Evolutionary conservation across 2,888 invertebrate species (phyloP), one percentile per base, ranked within the genome.

Genomic region (Rhagophthalmus giganteus): DNA sequence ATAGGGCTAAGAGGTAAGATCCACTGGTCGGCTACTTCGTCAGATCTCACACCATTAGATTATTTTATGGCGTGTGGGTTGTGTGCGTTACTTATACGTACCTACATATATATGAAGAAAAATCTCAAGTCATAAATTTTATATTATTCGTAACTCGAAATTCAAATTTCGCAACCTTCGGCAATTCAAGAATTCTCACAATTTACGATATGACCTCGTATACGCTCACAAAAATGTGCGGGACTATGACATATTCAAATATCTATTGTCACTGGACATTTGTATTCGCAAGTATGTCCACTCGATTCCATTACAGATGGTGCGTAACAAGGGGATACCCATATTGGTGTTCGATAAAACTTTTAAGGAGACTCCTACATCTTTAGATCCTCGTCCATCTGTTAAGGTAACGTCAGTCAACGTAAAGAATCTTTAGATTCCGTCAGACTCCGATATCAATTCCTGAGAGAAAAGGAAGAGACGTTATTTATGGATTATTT

Each of bases 401-500:
- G 51, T 49, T 57, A 44, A 42, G 54, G 31, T 28, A 40, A 56
- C 49, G 50, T 56, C 49, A 49, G 40, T 52, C 52, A 49, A 41
- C 34, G 48, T 33, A 41, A 34, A 34, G 40, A 34, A 41, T 28
- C 45, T 24, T 45, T 38, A 33, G 49, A 53, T 48, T 51, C 51
- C 40, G 45, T 48, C 45, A 48, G 52, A 31, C 41, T 53, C 14
- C 14, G 54, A 48, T 48, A 39, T 44, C 50, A 44, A 47, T 50
- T 57, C 46, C 45, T 45, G 42, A 47, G 52, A 49, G 55, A 55
- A 55, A 58, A 58, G 58, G 55, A 58, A 58, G 55, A 44, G 42
- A 48, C 34, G 47, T 58, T 58, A 51, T 58, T 58, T 58, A 58
- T 58, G 55, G 58, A 58, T 58, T 58, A 58, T 55, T 55, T 58